Conservation (phyloP, 2,888 invertebrate genomes). For the Agapostemon virescens region DNA sequence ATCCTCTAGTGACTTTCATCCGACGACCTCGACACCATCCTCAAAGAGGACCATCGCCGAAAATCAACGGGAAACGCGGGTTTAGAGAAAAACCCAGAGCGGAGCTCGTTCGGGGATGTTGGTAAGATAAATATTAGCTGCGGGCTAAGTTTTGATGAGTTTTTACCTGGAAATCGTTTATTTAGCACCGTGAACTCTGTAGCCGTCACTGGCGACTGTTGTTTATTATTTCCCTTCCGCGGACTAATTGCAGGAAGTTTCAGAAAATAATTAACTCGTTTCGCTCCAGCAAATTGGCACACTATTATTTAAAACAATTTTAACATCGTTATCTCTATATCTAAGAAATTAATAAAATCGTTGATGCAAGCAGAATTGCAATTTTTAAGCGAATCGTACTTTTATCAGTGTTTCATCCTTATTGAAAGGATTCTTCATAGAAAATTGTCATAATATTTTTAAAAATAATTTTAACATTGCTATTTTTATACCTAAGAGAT, state of each 20-base stretch:
- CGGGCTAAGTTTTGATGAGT: not conserved
- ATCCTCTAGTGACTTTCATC: slow-evolving; percentile 32
- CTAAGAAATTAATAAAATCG: too few species aligned
- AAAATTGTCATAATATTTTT: too few species aligned
- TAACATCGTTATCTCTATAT: too few species aligned
- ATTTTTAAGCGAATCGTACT: too few species aligned
- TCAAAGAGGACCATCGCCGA: slow-evolving; percentile 4
- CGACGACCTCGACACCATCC: not conserved
- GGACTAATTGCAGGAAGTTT: not conserved
- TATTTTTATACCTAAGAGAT: too few species aligned
- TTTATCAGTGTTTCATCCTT: too few species aligned
- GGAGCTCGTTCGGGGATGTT: not conserved
- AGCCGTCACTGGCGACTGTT: not conserved
- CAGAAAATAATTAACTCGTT: not conserved
- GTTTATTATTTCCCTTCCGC: not conserved
- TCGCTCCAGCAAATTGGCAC: too few species aligned
- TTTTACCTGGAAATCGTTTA: not conserved
- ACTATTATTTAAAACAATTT: not conserved
- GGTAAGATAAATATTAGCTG: not conserved
- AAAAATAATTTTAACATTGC: too few species aligned
- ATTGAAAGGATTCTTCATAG: too few species aligned
- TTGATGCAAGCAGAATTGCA: too few species aligned
- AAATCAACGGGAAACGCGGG: not conserved
- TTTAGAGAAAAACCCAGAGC: not conserved
- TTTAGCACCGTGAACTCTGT: not conserved